These are phyloP conservation scores for Meles meles DNA, from an alignment of 2,113 vertebrate species.

Conservation along the genomic window DNA sequence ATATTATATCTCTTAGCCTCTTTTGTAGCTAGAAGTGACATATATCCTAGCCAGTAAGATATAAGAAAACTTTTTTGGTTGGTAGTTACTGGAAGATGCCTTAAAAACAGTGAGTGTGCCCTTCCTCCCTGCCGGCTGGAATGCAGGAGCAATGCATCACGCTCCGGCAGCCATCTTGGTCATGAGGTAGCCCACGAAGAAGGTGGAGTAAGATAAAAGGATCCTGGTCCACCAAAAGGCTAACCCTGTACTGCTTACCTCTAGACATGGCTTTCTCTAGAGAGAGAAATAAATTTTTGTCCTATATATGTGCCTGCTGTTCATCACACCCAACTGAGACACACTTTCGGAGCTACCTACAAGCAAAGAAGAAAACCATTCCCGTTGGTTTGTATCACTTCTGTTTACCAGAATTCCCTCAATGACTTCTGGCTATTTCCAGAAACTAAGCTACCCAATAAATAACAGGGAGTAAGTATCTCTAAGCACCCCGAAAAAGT, in stretches of 20 bases:
- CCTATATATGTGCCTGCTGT: background rate
- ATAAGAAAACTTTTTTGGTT: background rate
- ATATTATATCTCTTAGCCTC: background rate
- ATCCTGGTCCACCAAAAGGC: background rate
- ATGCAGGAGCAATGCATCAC: background rate
- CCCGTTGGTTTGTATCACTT: background rate
- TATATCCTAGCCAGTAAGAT: background rate
- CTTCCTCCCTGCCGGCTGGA: background rate
- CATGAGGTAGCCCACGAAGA: background rate
- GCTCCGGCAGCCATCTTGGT: background rate
- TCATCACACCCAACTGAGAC: background rate
- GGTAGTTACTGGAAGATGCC: background rate
- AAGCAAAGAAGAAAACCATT: background rate
- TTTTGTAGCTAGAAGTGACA: background rate
- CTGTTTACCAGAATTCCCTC: background rate
- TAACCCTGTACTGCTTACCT: background rate
- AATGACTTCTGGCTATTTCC: background rate
- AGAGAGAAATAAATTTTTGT: background rate
- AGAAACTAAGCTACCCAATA: background rate
- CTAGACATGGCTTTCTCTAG: background rate
- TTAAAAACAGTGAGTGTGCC: background rate
- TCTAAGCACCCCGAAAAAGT: background rate
- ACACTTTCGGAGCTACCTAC: background rate
- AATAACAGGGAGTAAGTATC: background rate
- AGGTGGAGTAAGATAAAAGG: background rate